These are phyloP conservation scores for Bombus ignitus DNA, from an alignment of 1,140 invertebrate species.

Conservation along the genomic window DNA sequence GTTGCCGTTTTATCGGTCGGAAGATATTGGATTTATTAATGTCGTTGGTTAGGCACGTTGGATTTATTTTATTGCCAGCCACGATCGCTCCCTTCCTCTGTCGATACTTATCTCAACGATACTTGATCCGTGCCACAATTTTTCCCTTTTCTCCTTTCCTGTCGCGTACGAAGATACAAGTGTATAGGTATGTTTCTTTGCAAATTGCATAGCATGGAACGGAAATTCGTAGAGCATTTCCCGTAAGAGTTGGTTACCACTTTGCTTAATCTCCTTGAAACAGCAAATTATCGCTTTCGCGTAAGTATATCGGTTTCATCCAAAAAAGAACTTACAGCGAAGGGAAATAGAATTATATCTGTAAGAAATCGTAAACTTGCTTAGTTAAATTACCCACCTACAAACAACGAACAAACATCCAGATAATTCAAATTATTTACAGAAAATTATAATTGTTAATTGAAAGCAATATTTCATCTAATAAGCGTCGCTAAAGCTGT, in stretches of 20 bases:
- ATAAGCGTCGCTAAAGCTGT: not conserved
- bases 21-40: slow-evolving; percentile 80
- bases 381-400: accelerated
- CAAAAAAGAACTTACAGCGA: not conserved
- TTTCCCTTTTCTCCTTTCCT: not conserved
- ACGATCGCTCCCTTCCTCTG: not conserved
- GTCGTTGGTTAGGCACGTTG: slow-evolving; percentile 73
- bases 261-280: slow-evolving; percentile 18
- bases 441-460: not conserved
- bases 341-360: not conserved
- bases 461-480: not conserved
- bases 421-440: not conserved
- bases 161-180: too few species aligned
- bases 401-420: not conserved
- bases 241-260: not conserved
- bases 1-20: slow-evolving; percentile 76
- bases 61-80: slow-evolving; percentile 75
- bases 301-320: not conserved
- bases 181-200: too few species aligned
- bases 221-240: too few species aligned
- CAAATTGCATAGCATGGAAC: too few species aligned
- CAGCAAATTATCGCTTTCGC: not conserved
- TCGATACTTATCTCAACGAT: slow-evolving; percentile 10
- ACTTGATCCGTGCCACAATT: not conserved
- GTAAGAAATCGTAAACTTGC: not conserved